These are phyloP conservation scores for Agriopis aurantiaria DNA, from an alignment of 2,888 invertebrate genomes.

Conservation along the genomic window DNA sequence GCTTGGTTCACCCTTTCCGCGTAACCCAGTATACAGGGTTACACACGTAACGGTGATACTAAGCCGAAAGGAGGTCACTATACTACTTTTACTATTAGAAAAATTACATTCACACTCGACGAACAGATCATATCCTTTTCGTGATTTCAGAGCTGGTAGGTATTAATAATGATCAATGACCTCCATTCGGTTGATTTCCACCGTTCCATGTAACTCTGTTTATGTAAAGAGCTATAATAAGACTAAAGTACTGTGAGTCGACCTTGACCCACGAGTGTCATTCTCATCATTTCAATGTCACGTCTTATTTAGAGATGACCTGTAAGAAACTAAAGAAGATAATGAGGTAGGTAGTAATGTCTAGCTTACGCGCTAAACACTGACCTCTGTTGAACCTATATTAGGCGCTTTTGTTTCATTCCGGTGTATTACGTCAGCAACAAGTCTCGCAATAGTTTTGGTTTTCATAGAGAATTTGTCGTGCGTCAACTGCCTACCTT, in stretches of 20 bases:
- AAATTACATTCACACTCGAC: no score
- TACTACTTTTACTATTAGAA: no score
- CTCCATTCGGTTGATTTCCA: no score
- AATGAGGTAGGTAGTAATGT: constrained; percentile 3
- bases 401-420: constrained; percentile 15
- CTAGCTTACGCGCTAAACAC: neutral
- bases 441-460: constrained; percentile 7
- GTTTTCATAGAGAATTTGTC: neutral
- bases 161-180: no score
- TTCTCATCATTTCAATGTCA: constrained; percentile 16
- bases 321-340: constrained; percentile 4
- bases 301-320: constrained; percentile 8
- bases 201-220: no score
- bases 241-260: neutral
- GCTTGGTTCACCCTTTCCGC: no score
- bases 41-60: no score
- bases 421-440: constrained; percentile 1
- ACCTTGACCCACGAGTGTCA: constrained; percentile 13
- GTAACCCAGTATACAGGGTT: no score
- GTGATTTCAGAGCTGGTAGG: no score
- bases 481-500: neutral
- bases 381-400: constrained; percentile 24
- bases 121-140: no score
- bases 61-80: no score
- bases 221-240: no score